phyloP scores from a whole-genome alignment of 2,888 invertebrate genomes.

The Allacma fusca region DNA sequence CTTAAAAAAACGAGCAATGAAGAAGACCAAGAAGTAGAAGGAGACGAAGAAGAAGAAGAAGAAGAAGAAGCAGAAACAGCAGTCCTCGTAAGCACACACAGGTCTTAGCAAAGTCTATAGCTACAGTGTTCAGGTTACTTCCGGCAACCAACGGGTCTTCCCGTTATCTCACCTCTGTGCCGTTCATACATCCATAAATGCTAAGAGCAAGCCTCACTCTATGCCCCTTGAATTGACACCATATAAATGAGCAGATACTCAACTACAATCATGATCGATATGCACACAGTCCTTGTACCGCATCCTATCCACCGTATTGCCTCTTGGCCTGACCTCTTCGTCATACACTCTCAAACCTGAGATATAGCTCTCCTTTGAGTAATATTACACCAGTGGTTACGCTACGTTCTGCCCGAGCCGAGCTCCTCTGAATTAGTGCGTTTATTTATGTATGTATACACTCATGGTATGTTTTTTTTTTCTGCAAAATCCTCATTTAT shows the following conservation, averaged over 20 bases:
- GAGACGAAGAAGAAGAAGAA: conserved; percentile 16
- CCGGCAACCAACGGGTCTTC: conserved; percentile 61
- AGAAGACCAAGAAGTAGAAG: neutral
- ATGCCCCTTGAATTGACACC: conserved; percentile 44
- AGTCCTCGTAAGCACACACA: neutral
- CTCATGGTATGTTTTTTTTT: too few species aligned
- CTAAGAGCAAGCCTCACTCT: conserved; percentile 13
- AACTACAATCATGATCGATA: conserved; percentile 39
- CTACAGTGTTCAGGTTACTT: conserved; percentile 45
- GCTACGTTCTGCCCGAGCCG: neutral
- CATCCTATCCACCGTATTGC: conserved; percentile 38
- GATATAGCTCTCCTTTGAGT: neutral
- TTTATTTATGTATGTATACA: neutral
- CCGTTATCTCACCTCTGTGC: conserved; percentile 61
- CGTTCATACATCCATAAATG: conserved; percentile 42
- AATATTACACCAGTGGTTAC: conserved; percentile 1
- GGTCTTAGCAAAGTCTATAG: conserved; percentile 30
- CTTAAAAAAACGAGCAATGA: conserved; percentile 9
- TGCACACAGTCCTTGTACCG: conserved; percentile 24
- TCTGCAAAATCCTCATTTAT: too few species aligned
- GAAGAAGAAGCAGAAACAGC: neutral
- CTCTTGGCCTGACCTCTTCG: conserved; percentile 45
- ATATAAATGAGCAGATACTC: conserved; percentile 21
- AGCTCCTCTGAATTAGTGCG: neutral
- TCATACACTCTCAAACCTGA: conserved; percentile 6